Evolutionary conservation across 2,797 vertebrate species (phyloP).

Genomic region (Sebastes trivittatus): DNA sequence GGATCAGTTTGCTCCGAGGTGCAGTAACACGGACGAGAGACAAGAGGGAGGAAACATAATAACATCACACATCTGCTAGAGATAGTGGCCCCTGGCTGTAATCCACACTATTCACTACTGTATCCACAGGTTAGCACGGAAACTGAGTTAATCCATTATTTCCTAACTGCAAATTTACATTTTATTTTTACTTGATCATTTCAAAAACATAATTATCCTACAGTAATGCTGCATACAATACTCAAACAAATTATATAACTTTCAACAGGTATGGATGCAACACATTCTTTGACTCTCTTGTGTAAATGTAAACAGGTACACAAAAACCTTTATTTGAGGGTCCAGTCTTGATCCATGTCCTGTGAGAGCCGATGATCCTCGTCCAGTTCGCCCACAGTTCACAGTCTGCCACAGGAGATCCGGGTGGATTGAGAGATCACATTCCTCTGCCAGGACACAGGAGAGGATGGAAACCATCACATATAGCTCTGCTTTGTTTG

Average conservation of each 20-base stretch:
- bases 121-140: neutral
- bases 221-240: neutral
- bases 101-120: neutral
- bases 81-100: neutral
- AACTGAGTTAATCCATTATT: neutral
- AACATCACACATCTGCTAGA: neutral
- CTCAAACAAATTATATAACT: neutral
- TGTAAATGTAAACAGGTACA: neutral
- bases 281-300: neutral
- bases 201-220: neutral
- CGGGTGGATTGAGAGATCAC: conserved; percentile 55
- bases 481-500: neutral
- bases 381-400: conserved; percentile 41
- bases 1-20: conserved; percentile 51
- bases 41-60: conserved; percentile 48
- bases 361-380: conserved; percentile 12
- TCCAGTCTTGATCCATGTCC: neutral
- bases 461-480: conserved; percentile 16
- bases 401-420: conserved; percentile 48
- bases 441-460: conserved; percentile 46
- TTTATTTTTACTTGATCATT: too few relatives aligned
- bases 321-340: neutral
- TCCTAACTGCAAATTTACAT: neutral
- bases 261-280: neutral
- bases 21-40: conserved; percentile 21